Evolutionary conservation across 2,113 vertebrate species (phyloP), one percentile per base, ranked within the genome.

Genomic region (Vulpes lagopus): DNA sequence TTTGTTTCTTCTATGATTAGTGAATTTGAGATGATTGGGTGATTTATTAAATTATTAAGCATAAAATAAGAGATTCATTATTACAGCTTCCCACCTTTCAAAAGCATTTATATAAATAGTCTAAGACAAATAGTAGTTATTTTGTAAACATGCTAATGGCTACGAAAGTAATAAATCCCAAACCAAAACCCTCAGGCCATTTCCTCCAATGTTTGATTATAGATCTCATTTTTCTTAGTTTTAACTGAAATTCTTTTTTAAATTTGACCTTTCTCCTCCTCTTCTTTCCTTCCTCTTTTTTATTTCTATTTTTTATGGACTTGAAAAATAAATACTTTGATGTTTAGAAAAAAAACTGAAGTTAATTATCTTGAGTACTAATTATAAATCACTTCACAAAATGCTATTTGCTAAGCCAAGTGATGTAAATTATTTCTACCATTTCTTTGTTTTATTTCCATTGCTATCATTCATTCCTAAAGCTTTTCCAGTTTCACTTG

Each of bases 11-110:
- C 38, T 67, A 74, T 71, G 7, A 53, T 30, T 90, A 69, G 60
- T 43, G 85, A 95, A 17, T 76, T 71, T 62, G 86, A 82, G 69
- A 60, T 69, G 23, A 67, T 73, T 79, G 43, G 12, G 35, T 81
- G 25, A 91, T 60, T 78, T 91, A 62, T 78, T 76, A 78, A 87
- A 91, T 82, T 91, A 78, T 97, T 94, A 76, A 82, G n/a, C 27
- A 76, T 25, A 93, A 91, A 76, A 83, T 38, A 20, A 71, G n/a
- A 89, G 32, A 83, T 79, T 69, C 14, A 83, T 94, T 49, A 65
- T 82, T 91, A 25, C 5, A 88, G 32, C 43, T 57, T 60, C 14
- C 69, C 51, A 76, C 30, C 17, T 82, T 93, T 76, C 27, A 91
- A 83, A 62, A 88, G 11, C 10, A 71, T 16, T 27, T 71, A 9